Conservation (phyloP, 1,140 invertebrate genomes). For the Hormaphis cornu region DNA sequence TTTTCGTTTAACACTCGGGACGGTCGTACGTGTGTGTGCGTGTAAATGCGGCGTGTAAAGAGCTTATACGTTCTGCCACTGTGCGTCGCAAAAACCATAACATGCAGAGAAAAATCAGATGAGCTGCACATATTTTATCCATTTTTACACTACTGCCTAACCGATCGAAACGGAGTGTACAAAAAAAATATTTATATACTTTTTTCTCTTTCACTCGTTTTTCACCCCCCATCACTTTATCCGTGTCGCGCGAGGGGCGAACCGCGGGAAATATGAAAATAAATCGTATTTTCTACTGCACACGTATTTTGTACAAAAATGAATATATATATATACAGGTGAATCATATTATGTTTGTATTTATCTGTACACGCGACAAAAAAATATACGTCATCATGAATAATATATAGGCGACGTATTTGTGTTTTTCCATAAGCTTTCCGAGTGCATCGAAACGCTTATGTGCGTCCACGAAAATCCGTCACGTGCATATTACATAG, state of each 20-base stretch:
- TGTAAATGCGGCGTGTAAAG: too few relatives aligned
- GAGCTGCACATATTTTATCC: neutral
- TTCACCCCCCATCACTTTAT: neutral
- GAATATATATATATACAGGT: neutral
- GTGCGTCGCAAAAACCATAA: too few relatives aligned
- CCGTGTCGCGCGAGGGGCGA: too few relatives aligned
- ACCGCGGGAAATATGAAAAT: neutral
- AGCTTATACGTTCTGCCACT: too few relatives aligned
- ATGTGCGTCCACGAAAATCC: neutral
- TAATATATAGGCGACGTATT: neutral
- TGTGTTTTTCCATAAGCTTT: constrained; percentile 58
- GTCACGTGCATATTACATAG: neutral
- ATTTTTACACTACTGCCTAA: neutral
- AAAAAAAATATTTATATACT: neutral
- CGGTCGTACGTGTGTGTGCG: too few relatives aligned
- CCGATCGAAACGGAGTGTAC: neutral
- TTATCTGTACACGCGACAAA: neutral
- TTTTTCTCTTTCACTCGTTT: neutral
- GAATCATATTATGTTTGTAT: neutral
- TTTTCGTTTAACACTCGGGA: too few relatives aligned
- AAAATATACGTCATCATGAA: constrained; percentile 15
- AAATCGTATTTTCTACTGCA: neutral
- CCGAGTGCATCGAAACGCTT: neutral
- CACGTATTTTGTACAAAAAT: neutral
- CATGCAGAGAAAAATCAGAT: neutral